Conservation (phyloP, 2,113 vertebrate species). For the Paraplagusia blochii region DNA sequence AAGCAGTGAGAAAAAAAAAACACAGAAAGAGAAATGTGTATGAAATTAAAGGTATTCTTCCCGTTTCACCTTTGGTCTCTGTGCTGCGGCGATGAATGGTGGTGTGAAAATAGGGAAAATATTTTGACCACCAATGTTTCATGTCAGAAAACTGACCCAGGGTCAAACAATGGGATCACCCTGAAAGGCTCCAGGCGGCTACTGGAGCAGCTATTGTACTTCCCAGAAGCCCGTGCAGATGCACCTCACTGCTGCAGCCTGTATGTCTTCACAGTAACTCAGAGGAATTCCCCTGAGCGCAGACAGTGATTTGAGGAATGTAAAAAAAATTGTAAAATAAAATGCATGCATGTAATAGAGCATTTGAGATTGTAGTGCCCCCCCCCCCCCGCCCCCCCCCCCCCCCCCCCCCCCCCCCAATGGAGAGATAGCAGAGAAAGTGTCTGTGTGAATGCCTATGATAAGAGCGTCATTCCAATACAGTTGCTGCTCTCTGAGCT, state of each 20-base stretch:
- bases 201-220: too few relatives aligned
- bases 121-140: neutral
- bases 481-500: constrained; percentile 59
- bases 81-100: too few relatives aligned
- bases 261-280: neutral
- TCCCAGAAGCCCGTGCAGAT: too few relatives aligned
- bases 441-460: constrained; percentile 49
- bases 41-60: too few relatives aligned
- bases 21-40: too few relatives aligned
- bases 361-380: too few relatives aligned
- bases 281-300: constrained; percentile 14
- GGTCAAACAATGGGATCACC: neutral
- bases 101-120: neutral
- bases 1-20: neutral
- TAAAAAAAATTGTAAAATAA: too few relatives aligned
- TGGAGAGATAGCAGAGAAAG: constrained; percentile 52
- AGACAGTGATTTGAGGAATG: constrained; percentile 25
- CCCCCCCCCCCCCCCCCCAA: too few relatives aligned
- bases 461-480: constrained; percentile 66
- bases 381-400: too few relatives aligned
- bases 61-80: too few relatives aligned
- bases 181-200: neutral
- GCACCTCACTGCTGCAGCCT: too few relatives aligned
- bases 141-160: neutral
- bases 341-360: constrained; percentile 10